phyloP scores from a whole-genome alignment of 2,888 invertebrate genomes.

The Leptopilina syphax region DNA sequence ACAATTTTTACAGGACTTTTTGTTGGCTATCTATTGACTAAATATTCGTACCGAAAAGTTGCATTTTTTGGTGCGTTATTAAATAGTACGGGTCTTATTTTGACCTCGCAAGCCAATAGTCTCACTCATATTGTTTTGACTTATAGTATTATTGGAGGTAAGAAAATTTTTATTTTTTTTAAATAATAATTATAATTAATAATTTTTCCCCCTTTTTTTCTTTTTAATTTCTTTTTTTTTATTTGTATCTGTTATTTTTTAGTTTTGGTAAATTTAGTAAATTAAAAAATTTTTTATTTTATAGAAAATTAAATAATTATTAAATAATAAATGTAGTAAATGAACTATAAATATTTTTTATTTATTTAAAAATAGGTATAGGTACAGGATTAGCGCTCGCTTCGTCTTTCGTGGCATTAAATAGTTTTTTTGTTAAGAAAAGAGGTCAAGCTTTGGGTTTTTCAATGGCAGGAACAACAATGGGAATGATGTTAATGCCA shows the following conservation, averaged over 20 bases:
- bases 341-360: too few relatives aligned
- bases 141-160: conserved; percentile 70
- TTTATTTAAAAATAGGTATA: conserved; percentile 78
- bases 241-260: not conserved
- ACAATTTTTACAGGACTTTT: conserved; percentile 78
- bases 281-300: too few relatives aligned
- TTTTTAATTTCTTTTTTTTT: not conserved
- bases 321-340: too few relatives aligned
- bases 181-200: too few relatives aligned
- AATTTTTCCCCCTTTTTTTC: too few relatives aligned
- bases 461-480: conserved; percentile 88
- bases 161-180: conserved; percentile 71
- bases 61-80: conserved; percentile 74
- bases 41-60: conserved; percentile 74
- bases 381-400: conserved; percentile 88
- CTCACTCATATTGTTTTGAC: conserved; percentile 75
- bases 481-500: conserved; percentile 89
- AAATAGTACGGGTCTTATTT: conserved; percentile 74
- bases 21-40: conserved; percentile 76
- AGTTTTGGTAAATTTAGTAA: too few relatives aligned
- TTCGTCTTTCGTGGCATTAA: conserved; percentile 87
- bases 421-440: conserved; percentile 87
- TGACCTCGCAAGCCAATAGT: conserved; percentile 75
- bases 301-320: too few relatives aligned
- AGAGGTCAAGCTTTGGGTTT: conserved; percentile 89